A percentile compares a stretch with the other conserved stretches of the same genome.
Conservation (phyloP, 1,140 invertebrate species). For the Ridgeia piscesae region DNA sequence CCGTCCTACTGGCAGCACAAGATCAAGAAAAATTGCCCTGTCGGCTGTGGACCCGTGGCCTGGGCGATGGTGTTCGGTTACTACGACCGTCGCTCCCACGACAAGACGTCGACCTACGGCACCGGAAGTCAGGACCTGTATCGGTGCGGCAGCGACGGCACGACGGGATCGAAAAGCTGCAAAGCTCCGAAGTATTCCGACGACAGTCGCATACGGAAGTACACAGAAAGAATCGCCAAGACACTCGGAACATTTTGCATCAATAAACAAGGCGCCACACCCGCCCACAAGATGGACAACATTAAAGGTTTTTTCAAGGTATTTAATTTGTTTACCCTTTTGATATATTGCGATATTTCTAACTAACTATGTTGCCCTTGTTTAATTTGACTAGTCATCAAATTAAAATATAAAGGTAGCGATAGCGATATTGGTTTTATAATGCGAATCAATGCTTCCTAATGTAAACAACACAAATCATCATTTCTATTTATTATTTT, state of each 20-base stretch:
- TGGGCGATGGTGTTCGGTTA: conserved; percentile 34
- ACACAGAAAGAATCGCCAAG: conserved; percentile 12
- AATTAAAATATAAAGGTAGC: too few relatives aligned
- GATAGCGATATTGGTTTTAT: too few relatives aligned
- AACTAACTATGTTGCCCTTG: too few relatives aligned
- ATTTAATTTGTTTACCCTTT: too few relatives aligned
- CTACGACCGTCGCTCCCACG: conserved; percentile 24
- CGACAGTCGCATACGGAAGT: not conserved
- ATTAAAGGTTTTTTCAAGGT: conserved; percentile 27
- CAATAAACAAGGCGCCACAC: conserved; percentile 23
- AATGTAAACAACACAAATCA: too few relatives aligned
- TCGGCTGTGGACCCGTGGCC: conserved; percentile 33
- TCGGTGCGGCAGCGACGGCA: conserved; percentile 28
- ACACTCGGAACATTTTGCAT: conserved; percentile 30
- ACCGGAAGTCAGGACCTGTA: conserved; percentile 24
- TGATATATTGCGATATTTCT: too few relatives aligned
- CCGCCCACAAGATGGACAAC: conserved; percentile 25
- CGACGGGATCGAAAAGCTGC: conserved; percentile 19
- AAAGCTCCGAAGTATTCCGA: conserved; percentile 16
- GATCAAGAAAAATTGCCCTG: conserved; percentile 16
- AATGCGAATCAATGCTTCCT: too few relatives aligned
- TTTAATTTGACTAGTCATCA: not conserved
- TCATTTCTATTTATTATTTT: too few relatives aligned
- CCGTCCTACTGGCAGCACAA: conserved; percentile 31
- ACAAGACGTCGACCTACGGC: too few relatives aligned